phyloP scores from a whole-genome alignment of 2,797 vertebrate genomes.

The Myotis planiceps region DNA sequence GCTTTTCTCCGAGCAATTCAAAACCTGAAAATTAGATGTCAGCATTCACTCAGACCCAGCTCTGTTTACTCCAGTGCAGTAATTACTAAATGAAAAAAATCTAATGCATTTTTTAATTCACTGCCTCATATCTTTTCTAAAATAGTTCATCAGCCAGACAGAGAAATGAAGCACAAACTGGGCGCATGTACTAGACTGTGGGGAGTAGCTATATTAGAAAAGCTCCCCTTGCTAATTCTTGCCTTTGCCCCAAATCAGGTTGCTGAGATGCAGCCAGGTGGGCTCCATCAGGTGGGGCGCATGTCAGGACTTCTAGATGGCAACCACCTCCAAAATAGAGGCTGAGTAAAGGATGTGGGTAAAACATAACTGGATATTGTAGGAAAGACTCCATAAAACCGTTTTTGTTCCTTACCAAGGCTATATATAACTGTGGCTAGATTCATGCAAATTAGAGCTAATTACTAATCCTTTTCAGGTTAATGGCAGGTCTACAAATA shows the following conservation, averaged over 20 bases:
- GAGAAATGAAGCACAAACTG: slow-evolving; percentile 28
- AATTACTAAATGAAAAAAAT: slow-evolving; percentile 78
- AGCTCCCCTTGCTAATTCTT: neutral
- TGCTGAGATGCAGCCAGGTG: neutral
- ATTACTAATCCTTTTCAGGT: neutral
- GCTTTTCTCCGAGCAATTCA: slow-evolving; percentile 74
- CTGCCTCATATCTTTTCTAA: slow-evolving; percentile 47
- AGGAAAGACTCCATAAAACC: neutral
- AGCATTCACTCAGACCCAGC: slow-evolving; percentile 68
- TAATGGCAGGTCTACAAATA: neutral
- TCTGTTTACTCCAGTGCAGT: slow-evolving; percentile 70
- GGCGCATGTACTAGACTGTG: neutral
- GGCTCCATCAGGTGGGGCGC: neutral
- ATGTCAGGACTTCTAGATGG: neutral
- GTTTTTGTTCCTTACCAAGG: slow-evolving; percentile 28
- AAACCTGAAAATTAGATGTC: slow-evolving; percentile 82
- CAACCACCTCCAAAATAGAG: neutral
- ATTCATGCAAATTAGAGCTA: slow-evolving; percentile 19
- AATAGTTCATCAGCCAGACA: neutral
- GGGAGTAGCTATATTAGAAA: neutral
- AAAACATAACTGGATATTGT: neutral
- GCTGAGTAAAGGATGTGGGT: neutral
- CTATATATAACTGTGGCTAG: neutral
- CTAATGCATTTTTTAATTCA: slow-evolving; percentile 33
- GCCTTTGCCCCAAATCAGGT: neutral